Evolutionary conservation across 2,113 vertebrate species (phyloP).

Genomic region (Pitta sordida): DNA sequence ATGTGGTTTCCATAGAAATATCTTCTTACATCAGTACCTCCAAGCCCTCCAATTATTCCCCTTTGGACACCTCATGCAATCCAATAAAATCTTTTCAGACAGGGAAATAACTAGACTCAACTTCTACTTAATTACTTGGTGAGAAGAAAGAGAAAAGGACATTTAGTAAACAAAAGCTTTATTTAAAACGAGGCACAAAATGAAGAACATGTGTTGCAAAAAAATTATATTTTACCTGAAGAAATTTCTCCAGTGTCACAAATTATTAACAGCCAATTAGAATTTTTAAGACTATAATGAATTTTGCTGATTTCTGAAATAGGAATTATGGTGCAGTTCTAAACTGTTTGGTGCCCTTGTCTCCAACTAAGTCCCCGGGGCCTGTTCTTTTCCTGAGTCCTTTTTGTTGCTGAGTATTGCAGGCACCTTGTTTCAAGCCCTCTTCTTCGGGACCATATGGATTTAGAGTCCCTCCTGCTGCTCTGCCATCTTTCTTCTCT

Average conservation of each 20-base stretch:
- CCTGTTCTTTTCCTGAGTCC: neutral
- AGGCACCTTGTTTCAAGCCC: neutral
- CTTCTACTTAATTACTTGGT: neutral
- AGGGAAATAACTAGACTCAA: neutral
- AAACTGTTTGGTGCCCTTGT: neutral
- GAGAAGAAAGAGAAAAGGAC: neutral
- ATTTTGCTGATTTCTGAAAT: neutral
- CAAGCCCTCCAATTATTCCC: neutral
- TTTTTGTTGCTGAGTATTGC: neutral
- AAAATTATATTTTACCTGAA: neutral
- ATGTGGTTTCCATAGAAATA: slow-evolving; percentile 49
- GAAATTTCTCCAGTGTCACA: neutral
- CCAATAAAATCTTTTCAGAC: neutral
- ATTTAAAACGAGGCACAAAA: neutral
- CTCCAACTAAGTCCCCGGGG: neutral
- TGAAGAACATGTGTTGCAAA: neutral
- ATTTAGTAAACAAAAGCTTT: slow-evolving; percentile 9
- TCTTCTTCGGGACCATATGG: neutral
- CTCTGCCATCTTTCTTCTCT: neutral
- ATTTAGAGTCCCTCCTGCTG: neutral
- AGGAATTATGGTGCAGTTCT: neutral
- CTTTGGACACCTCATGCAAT: neutral
- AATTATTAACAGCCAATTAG: neutral
- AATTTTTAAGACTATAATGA: neutral
- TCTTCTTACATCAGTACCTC: slow-evolving; percentile 5